These are phyloP conservation scores for Lysandra bellargus DNA, from an alignment of 2,888 invertebrate species.

Conservation along the genomic window DNA sequence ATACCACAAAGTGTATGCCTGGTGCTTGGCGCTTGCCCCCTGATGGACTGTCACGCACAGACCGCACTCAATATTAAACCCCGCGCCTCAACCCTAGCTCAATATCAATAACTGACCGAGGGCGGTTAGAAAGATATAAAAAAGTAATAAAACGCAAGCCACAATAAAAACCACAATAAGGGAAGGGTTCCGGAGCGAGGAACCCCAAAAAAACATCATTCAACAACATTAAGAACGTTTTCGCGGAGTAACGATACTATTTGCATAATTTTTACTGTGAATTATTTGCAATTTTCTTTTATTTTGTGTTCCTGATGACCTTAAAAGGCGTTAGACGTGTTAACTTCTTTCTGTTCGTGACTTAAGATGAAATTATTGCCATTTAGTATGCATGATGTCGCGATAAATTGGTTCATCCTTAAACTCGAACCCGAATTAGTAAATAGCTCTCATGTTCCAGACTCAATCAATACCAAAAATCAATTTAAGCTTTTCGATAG, in stretches of 20 bases:
- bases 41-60: constrained; percentile 15
- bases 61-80: neutral
- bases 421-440: neutral
- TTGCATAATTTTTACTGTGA: constrained; percentile 46
- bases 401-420: neutral
- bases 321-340: constrained; percentile 10
- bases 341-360: neutral
- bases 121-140: constrained; percentile 76
- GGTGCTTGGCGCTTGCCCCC: neutral
- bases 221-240: constrained; percentile 41
- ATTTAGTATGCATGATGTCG: neutral
- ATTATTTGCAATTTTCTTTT: constrained; percentile 27
- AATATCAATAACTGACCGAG: constrained; percentile 42
- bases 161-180: constrained; percentile 56
- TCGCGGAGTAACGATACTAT: constrained; percentile 46
- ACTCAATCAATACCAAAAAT: too few relatives aligned
- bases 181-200: constrained; percentile 54
- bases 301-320: neutral
- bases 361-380: neutral
- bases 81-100: constrained; percentile 38
- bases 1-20: neutral
- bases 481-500: too few relatives aligned
- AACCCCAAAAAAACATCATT: constrained; percentile 34
- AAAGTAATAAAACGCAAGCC: constrained; percentile 77
- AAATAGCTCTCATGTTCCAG: too few relatives aligned